These are phyloP conservation scores for Lutjanus erythropterus DNA, from an alignment of 2,113 vertebrate species.

Conservation along the genomic window DNA sequence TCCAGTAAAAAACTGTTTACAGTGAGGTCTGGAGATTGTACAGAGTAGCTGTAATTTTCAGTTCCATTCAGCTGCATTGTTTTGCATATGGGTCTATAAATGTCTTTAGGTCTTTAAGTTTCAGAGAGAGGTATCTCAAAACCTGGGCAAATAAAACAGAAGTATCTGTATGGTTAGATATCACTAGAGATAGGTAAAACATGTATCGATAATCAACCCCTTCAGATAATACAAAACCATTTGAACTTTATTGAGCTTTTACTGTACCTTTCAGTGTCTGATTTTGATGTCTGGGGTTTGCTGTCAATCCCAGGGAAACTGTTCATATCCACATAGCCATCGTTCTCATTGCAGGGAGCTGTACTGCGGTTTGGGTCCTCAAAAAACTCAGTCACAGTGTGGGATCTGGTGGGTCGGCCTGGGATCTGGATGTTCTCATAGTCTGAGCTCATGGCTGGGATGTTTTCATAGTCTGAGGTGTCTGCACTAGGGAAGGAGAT, in stretches of 20 bases:
- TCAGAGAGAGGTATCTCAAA: background rate
- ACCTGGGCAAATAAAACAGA: background rate
- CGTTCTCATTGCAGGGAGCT: conserved; percentile 91
- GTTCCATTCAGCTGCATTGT: background rate
- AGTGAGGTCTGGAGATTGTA: too few relatives aligned
- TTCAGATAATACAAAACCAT: background rate
- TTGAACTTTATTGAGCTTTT: background rate
- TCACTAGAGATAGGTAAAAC: background rate
- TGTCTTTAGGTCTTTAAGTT: background rate
- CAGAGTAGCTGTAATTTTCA: too few relatives aligned
- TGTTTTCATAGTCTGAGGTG: conserved; percentile 98
- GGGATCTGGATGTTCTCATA: conserved; percentile 98
- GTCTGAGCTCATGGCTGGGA: conserved; percentile 95
- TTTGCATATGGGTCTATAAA: background rate
- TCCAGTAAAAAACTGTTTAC: too few relatives aligned
- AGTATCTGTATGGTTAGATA: background rate
- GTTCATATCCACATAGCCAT: conserved; percentile 99
- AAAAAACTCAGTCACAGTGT: conserved; percentile 95
- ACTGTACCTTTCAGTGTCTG: conserved; percentile 94
- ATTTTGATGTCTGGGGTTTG: conserved; percentile 85
- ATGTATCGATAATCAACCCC: background rate
- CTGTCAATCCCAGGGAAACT: conserved; percentile 95
- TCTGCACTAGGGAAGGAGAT: conserved; percentile 97
- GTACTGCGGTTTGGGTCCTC: conserved; percentile 90
- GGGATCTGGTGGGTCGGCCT: conserved; percentile 87